phyloP scores from a whole-genome alignment of 2,113 vertebrate genomes.

The Fregetta grallaria region DNA sequence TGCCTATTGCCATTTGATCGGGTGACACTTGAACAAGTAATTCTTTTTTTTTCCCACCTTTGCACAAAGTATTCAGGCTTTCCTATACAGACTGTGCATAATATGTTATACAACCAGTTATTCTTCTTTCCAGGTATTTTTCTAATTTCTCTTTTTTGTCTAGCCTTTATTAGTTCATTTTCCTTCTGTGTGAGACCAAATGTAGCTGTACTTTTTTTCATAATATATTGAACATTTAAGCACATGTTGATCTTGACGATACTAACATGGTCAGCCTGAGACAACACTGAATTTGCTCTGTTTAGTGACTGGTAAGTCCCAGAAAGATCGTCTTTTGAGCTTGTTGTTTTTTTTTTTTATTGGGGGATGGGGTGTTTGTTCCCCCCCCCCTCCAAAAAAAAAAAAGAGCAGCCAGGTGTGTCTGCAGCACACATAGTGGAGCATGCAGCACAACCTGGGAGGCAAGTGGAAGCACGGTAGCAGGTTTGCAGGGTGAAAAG shows the following conservation, averaged over 20 bases:
- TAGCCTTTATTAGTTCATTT: neutral
- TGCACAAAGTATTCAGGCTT: neutral
- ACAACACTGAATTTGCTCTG: neutral
- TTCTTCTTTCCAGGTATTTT: neutral
- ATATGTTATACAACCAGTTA: neutral
- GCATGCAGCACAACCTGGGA: accelerated
- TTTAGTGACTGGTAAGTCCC: neutral
- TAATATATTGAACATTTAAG: neutral
- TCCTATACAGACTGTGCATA: neutral
- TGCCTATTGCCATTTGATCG: neutral
- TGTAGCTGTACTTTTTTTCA: neutral
- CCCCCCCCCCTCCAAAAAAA: accelerated
- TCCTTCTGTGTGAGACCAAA: neutral
- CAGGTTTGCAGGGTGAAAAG: neutral
- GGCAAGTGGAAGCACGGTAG: accelerated
- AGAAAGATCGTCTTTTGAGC: neutral
- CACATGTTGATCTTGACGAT: neutral
- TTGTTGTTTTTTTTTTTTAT: neutral
- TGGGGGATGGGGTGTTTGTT: neutral
- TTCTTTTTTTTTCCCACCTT: neutral
- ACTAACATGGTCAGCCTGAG: neutral
- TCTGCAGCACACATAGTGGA: neutral
- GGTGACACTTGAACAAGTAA: neutral
- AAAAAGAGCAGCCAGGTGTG: neutral
- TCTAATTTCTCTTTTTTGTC: neutral